phyloP scores from a whole-genome alignment of 1,140 invertebrate species.

The Proctacanthus coquilletti region DNA sequence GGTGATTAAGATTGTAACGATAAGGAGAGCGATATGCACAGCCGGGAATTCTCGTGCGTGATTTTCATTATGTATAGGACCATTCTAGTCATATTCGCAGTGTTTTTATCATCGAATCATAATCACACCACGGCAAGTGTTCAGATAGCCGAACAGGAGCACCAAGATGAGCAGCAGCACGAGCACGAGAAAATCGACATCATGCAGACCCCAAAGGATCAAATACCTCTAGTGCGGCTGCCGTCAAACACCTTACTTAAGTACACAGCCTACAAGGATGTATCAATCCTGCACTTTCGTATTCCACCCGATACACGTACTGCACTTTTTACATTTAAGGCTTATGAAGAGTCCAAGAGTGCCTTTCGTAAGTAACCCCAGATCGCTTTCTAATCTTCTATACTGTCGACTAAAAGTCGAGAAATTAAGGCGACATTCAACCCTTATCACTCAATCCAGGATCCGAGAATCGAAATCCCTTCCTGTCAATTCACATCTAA shows the following conservation, averaged over 20 bases:
- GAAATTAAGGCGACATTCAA: too few relatives aligned
- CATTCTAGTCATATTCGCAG: constrained; percentile 4
- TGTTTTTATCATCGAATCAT: not conserved
- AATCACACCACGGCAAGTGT: constrained; percentile 7
- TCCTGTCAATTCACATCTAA: too few relatives aligned
- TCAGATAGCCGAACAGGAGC: constrained; percentile 10
- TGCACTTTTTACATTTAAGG: constrained; percentile 26
- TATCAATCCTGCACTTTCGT: constrained; percentile 26
- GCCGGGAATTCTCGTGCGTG: too few relatives aligned
- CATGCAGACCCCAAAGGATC: constrained; percentile 15
- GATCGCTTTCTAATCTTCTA: too few relatives aligned
- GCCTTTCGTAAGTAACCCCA: constrained; percentile 29
- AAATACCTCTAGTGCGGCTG: constrained; percentile 20
- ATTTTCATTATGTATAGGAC: constrained; percentile 2
- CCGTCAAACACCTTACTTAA: constrained; percentile 27
- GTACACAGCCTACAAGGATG: constrained; percentile 27
- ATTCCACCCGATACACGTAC: constrained; percentile 17
- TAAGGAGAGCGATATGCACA: too few relatives aligned
- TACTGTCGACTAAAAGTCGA: too few relatives aligned
- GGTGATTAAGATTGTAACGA: too few relatives aligned
- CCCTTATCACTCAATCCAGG: too few relatives aligned
- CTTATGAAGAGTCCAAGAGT: constrained; percentile 25
- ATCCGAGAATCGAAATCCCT: too few relatives aligned
- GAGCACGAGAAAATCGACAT: constrained; percentile 12
- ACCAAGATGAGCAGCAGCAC: not conserved